A percentile compares a stretch with the other conserved stretches of the same genome.
These are phyloP conservation scores for Pao palembangensis DNA, from an alignment of 2,113 vertebrate species.

Conservation along the genomic window DNA sequence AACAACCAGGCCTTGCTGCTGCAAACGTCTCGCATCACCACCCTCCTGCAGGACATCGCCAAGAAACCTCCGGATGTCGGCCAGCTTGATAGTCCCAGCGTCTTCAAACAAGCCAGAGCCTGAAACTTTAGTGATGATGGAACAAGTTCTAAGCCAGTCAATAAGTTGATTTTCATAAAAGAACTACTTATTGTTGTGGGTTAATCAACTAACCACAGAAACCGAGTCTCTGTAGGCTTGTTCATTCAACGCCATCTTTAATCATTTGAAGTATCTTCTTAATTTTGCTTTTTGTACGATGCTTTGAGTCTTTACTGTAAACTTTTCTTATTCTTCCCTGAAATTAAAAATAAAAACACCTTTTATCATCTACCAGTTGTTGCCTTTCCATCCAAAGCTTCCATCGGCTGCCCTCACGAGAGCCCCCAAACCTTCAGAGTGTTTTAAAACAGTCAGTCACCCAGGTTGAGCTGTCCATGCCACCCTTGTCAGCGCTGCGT, in stretches of 20 bases:
- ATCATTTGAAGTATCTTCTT: background rate
- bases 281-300: background rate
- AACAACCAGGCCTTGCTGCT: constrained; percentile 70
- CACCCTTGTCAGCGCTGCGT: too few species aligned
- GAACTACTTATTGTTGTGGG: background rate
- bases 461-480: too few species aligned
- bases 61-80: constrained; percentile 5
- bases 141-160: constrained; percentile 3
- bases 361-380: background rate
- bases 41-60: constrained; percentile 35
- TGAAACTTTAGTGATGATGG: background rate
- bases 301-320: background rate
- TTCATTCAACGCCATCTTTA: background rate
- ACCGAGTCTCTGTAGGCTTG: too few species aligned
- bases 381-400: background rate
- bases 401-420: too few species aligned
- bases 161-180: background rate
- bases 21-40: constrained; percentile 52
- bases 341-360: constrained; percentile 22
- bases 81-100: background rate
- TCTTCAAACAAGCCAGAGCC: background rate
- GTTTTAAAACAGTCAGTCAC: too few species aligned
- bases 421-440: too few species aligned
- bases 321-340: background rate
- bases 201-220: too few species aligned